Base-by-base conservation (phyloP, 2,888 invertebrate species). In the Odontomyia ornata region DNA sequence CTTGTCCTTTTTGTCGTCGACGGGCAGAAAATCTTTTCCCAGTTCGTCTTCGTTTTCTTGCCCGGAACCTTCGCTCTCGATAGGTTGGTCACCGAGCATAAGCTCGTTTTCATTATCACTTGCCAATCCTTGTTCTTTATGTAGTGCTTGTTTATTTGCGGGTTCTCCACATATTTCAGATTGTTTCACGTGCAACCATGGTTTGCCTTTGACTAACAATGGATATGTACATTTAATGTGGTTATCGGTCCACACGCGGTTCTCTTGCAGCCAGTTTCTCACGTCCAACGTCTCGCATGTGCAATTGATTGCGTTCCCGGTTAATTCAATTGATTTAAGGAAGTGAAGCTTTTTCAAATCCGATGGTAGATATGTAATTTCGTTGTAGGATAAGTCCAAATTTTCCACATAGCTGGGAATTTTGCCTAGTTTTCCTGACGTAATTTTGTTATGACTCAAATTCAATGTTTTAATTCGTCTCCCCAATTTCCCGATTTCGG, bases 241-340 rank as follows among this genome's bases (percentile, higher is more conserved):
- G 80, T 86, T 85, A 83, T 90, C 89, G 81, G 90, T 89, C 76
- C 87, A 88, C 21, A 91, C 88, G 77, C 88, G 88, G 78, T 87
- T 88, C 79, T 88, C 84, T 67, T 89, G 83, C 80, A 94, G 84
- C 80, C 88, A 88, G 82, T 93, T 91, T 80, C 93, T 89, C 67
- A 89, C 88, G 79, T 89, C 87, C 77, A 93, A 85, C 77, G 92
- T 92, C 79, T 89, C 89, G 83, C 93, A 94, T 30, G 91, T 90
- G 85, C 94, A 94, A 81, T 91, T 88, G 5, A 94, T 86, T 47
- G 90, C 90, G 83, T 94, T 94, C 62, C 91, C 91, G 71, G 89
- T 88, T 77, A 94, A 82, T 83, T 92, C 90, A 77, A 94, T 86
- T 81, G 89, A 89, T 83, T 90, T 89, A 76, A 94, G 85, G 60